Evolutionary conservation across 2,797 vertebrate species (phyloP).

Genomic region (Anabacerthia variegaticeps): DNA sequence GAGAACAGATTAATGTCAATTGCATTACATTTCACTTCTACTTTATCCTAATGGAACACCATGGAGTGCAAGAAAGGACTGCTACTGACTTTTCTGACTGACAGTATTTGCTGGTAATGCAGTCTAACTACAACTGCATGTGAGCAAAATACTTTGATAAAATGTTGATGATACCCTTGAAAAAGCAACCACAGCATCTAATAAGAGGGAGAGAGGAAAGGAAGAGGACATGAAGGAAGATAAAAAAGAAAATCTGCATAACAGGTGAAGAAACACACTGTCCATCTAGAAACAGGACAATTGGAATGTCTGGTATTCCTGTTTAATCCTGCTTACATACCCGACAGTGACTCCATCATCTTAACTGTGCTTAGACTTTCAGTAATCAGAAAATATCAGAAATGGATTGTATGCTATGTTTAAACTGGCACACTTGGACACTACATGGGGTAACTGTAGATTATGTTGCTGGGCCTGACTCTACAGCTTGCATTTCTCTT

Average conservation of each 20-base stretch:
- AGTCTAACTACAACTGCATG: not conserved
- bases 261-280: constrained; percentile 7
- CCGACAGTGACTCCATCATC: not conserved
- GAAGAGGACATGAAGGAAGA: not conserved
- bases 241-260: not conserved
- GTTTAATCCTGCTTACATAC: not conserved
- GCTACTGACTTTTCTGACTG: not conserved
- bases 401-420: not conserved
- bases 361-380: not conserved
- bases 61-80: not conserved
- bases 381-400: not conserved
- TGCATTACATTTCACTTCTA: not conserved
- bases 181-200: not conserved
- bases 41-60: not conserved
- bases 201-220: not conserved
- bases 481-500: not conserved
- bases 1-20: not conserved
- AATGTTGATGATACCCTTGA: not conserved
- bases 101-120: not conserved
- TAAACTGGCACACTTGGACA: not conserved
- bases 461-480: not conserved
- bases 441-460: not conserved
- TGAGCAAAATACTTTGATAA: not conserved
- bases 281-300: not conserved
- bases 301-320: constrained; percentile 7